Evolutionary conservation across 2,113 vertebrate species (phyloP).

Genomic region (Ctenodactylus gundi): DNA sequence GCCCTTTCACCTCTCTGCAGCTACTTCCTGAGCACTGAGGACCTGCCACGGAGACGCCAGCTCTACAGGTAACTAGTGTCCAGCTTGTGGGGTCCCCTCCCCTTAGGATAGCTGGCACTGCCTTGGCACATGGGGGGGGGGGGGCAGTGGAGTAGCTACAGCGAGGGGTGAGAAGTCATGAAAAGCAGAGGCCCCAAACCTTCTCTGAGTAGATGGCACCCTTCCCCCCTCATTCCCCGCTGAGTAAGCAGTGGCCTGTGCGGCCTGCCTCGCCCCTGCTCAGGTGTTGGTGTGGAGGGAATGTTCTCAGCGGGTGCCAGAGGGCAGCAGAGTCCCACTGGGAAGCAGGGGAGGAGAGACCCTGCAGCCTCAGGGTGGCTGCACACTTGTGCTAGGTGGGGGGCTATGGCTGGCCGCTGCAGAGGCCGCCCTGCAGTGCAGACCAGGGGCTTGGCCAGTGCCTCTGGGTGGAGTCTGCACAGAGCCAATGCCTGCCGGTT

Average conservation of each 20-base stretch:
- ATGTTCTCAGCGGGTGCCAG: accelerated
- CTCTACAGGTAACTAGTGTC: constrained; percentile 91
- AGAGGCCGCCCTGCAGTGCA: accelerated
- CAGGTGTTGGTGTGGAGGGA: background rate
- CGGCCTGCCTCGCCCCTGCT: background rate
- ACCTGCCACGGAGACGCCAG: constrained; percentile 91
- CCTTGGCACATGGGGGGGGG: accelerated
- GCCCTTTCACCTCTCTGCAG: constrained; percentile 77
- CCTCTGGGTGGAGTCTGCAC: background rate
- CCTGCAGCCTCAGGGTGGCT: accelerated
- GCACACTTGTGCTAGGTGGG: background rate
- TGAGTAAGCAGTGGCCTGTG: too few species aligned
- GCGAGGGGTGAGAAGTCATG: accelerated
- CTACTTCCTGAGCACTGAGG: constrained; percentile 97
- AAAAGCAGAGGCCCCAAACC: accelerated
- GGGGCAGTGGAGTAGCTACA: accelerated
- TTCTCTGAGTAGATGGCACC: too few species aligned
- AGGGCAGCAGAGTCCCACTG: background rate
- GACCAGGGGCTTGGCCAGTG: too few species aligned
- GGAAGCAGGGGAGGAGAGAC: background rate
- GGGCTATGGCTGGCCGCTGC: accelerated
- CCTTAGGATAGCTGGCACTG: accelerated
- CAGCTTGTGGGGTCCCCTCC: accelerated
- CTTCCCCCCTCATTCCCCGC: too few species aligned
- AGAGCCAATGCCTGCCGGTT: background rate